Base-by-base conservation (phyloP, 2,113 vertebrate genomes). In the Delphinapterus leucas region DNA sequence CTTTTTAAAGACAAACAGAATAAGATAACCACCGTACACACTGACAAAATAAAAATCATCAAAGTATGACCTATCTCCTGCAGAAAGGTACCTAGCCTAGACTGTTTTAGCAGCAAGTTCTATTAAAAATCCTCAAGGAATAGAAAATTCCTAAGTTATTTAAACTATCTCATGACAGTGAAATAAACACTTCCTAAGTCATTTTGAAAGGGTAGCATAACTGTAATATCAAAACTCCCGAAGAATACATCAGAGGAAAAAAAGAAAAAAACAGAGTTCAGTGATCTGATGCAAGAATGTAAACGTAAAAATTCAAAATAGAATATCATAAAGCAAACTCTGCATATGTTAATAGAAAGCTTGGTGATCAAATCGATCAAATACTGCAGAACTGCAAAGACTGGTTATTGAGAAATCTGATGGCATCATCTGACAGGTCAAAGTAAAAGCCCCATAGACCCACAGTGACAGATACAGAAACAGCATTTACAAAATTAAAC, bases 401-500 rank as follows among this genome's bases (percentile, higher is more conserved):
- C 2, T 87, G 6, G 4, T 17, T 26, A 79, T 60, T 77, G 44
- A 74, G 28, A 85, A 89, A 85, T 63, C 38, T 61, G 49, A 84
- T n/a, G 53, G 83, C 49, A 71, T 44, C 3, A 58, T 61, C 58
- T 91, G 25, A 76, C 26, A 79, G n/a, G n/a, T 61, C 76, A 36
- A 79, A 85, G 25, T 79, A 84, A 96, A 97, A 70, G 53, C 0
- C 10, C 1, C 14, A 21, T 1, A 63, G 3, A 13, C 15, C 10
- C 20, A 44, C 41, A 44, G 6, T 86, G 36, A 93, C 14, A 90
- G 33, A 93, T 15, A 68, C 15, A 33, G 47, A 53, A 49, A 76
- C 41, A 88, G 21, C 38, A 93, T 60, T 93, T 81, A 93, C 36
- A 87, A 95, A 93, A 38, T 15, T 90, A 26, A 90, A 90, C 13